These are phyloP conservation scores for Helicoverpa zea DNA, from an alignment of 1,140 invertebrate species.

Conservation along the genomic window DNA sequence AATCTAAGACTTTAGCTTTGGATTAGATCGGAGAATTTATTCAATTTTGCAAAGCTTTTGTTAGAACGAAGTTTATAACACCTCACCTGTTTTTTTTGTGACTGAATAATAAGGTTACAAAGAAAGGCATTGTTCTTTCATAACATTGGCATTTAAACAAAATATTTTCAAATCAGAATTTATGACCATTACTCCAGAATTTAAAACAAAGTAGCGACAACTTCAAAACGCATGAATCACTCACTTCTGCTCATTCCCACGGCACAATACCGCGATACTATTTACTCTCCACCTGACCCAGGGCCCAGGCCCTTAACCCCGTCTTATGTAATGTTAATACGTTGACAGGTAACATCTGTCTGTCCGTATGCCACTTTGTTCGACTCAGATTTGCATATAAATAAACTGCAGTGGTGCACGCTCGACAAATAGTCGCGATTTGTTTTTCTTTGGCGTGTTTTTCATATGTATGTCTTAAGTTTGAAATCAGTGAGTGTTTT, in stretches of 20 bases:
- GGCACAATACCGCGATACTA: slow-evolving; percentile 21
- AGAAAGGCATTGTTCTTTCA: too few relatives aligned
- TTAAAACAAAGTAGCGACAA: too few relatives aligned
- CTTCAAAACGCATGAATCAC: background rate
- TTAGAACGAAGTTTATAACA: too few relatives aligned
- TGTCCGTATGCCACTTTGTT: slow-evolving; percentile 55
- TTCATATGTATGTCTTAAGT: slow-evolving; percentile 32
- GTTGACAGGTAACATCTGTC: slow-evolving; percentile 51
- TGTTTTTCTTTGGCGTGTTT: slow-evolving; percentile 25
- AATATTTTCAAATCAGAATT: too few relatives aligned
- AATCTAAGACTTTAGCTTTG: too few relatives aligned
- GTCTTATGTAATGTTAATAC: slow-evolving; percentile 54
- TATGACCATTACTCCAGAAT: too few relatives aligned
- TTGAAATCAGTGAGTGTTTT: slow-evolving; percentile 12
- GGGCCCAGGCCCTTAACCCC: slow-evolving; percentile 17
- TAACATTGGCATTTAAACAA: too few relatives aligned
- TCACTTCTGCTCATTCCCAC: slow-evolving; percentile 18
- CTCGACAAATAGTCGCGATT: slow-evolving; percentile 9
- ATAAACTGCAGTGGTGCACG: slow-evolving; percentile 41
- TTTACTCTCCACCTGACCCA: slow-evolving; percentile 10
- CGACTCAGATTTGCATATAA: slow-evolving; percentile 55
- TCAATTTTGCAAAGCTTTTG: too few relatives aligned
- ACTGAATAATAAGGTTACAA: too few relatives aligned
- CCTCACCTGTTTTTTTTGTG: too few relatives aligned
- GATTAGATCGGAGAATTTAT: too few relatives aligned